Evolutionary conservation across 1,140 invertebrate species (phyloP).

Genomic region (Trichogramma pretiosum): DNA sequence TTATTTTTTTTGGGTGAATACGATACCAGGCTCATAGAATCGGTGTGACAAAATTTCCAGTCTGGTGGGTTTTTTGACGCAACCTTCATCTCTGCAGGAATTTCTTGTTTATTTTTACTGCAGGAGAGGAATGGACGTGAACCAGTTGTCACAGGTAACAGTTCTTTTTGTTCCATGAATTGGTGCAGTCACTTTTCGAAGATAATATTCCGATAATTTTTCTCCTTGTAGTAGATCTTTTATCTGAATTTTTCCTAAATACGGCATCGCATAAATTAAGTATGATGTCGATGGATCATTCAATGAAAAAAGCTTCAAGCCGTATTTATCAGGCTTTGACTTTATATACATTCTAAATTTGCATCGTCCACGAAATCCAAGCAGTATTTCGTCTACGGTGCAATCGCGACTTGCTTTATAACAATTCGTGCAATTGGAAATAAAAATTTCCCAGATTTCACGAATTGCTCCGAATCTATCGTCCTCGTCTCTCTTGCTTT

Average conservation of each 20-base stretch:
- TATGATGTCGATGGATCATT: constrained; percentile 18
- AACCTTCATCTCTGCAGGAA: constrained; percentile 21
- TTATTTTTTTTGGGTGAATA: constrained; percentile 28
- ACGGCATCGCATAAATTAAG: constrained; percentile 26
- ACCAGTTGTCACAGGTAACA: constrained; percentile 36
- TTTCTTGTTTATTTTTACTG: constrained; percentile 30
- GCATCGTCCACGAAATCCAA: constrained; percentile 29
- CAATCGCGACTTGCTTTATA: constrained; percentile 10
- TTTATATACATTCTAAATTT: constrained; percentile 32
- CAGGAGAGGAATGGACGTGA: constrained; percentile 26
- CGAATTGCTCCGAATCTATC: constrained; percentile 32
- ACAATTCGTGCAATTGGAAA: constrained; percentile 12
- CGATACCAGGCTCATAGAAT: constrained; percentile 21
- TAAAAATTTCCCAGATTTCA: constrained; percentile 33
- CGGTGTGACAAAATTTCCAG: constrained; percentile 3
- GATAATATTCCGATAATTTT: constrained; percentile 2
- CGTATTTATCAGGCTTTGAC: constrained; percentile 24
- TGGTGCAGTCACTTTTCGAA: constrained; percentile 10
- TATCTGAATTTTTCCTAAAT: constrained; percentile 27
- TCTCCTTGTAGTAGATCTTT: not conserved
- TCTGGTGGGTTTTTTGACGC: constrained; percentile 4
- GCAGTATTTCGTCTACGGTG: constrained; percentile 34
- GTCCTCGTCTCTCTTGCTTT: constrained; percentile 22
- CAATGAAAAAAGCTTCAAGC: constrained; percentile 7
- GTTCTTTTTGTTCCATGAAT: constrained; percentile 27